Conservation (phyloP, 2,888 invertebrate species). For the Cryptus armator region DNA sequence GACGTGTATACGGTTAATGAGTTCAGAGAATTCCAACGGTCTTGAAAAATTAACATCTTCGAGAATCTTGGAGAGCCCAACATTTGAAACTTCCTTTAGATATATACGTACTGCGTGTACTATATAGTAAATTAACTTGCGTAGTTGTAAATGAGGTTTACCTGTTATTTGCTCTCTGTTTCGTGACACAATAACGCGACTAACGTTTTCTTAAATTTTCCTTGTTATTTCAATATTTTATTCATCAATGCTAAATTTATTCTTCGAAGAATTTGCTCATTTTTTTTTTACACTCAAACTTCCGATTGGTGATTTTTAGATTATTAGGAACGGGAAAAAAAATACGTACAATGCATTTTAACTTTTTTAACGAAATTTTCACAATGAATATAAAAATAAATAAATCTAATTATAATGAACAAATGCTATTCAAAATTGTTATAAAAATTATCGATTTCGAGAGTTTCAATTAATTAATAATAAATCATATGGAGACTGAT, state of each 20-base stretch:
- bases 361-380: too few relatives aligned
- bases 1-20: conserved; percentile 36
- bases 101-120: background rate
- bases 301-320: too few relatives aligned
- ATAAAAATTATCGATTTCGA: too few relatives aligned
- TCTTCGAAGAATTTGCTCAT: too few relatives aligned
- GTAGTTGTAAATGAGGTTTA: conserved; percentile 49
- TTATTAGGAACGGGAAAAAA: too few relatives aligned
- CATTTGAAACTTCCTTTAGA: background rate
- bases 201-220: background rate
- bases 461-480: too few relatives aligned
- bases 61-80: background rate
- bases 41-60: conserved; percentile 49
- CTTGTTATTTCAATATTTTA: background rate
- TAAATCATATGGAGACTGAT: too few relatives aligned
- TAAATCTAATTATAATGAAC: too few relatives aligned
- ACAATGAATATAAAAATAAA: too few relatives aligned
- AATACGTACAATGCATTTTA: too few relatives aligned
- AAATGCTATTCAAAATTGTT: too few relatives aligned
- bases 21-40: conserved; percentile 55
- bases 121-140: conserved; percentile 22
- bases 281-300: too few relatives aligned
- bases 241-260: background rate
- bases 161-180: background rate
- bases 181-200: background rate